Conservation (phyloP, 2,888 invertebrate genomes). For the Cephalotes varians region DNA sequence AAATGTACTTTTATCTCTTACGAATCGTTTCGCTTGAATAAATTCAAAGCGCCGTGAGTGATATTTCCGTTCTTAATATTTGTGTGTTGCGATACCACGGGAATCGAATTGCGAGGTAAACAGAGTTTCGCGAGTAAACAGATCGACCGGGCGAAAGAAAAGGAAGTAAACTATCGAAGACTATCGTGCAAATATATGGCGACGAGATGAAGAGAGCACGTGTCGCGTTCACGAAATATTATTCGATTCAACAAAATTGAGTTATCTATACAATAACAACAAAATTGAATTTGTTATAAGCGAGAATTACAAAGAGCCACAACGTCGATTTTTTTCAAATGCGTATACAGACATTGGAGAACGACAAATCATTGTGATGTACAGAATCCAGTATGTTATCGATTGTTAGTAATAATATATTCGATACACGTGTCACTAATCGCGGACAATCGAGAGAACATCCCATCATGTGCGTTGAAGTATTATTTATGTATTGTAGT, state of each 20-base stretch:
- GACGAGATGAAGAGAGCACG: conserved; percentile 61
- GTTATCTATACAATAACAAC: conserved; percentile 66
- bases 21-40: conserved; percentile 4
- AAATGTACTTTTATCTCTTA: background rate
- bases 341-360: conserved; percentile 26
- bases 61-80: background rate
- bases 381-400: background rate
- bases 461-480: background rate
- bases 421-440: conserved; percentile 19
- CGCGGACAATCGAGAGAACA: conserved; percentile 9
- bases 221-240: conserved; percentile 68
- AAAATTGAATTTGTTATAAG: conserved; percentile 75
- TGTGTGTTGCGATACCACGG: background rate
- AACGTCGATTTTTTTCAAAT: background rate
- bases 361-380: background rate
- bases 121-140: conserved; percentile 33
- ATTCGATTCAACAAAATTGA: conserved; percentile 73
- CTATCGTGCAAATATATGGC: conserved; percentile 17
- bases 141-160: background rate
- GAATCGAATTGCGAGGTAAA: conserved; percentile 18
- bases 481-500: conserved; percentile 6
- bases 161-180: conserved; percentile 57
- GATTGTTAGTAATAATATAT: conserved; percentile 1
- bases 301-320: background rate
- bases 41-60: background rate